Evolutionary conservation across 2,888 invertebrate genomes (phyloP).

Genomic region (Pristionchus arcanus): DNA sequence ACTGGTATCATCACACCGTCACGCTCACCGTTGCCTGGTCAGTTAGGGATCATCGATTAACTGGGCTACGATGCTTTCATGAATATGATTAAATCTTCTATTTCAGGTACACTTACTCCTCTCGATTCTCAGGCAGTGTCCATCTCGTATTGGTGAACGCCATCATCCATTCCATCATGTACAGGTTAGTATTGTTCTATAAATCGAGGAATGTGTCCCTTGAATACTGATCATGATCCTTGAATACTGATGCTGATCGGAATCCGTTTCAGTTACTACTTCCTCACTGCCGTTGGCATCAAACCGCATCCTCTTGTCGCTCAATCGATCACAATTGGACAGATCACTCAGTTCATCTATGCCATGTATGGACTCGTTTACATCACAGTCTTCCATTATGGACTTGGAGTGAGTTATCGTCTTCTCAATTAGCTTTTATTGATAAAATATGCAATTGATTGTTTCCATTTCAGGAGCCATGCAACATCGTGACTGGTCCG

Average conservation of each 20-base stretch:
- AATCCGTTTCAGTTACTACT: conserved; percentile 64
- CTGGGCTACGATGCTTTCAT: not conserved
- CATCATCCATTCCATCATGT: conserved; percentile 74
- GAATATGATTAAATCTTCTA: conserved; percentile 59
- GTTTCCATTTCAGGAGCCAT: conserved; percentile 59
- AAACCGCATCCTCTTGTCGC: conserved; percentile 67
- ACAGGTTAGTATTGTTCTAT: conserved; percentile 59
- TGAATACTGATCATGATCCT: too few relatives aligned
- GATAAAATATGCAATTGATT: not conserved
- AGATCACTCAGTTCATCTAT: conserved; percentile 69
- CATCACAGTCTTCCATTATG: conserved; percentile 64
- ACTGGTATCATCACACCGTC: conserved; percentile 65
- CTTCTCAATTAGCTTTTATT: not conserved
- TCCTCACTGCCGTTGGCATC: conserved; percentile 70
- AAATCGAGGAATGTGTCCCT: not conserved
- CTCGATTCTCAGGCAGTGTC: conserved; percentile 74
- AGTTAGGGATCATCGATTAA: not conserved
- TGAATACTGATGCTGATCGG: too few relatives aligned
- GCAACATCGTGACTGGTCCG: conserved; percentile 65
- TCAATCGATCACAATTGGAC: conserved; percentile 68
- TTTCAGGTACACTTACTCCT: conserved; percentile 68
- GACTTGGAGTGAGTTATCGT: conserved; percentile 57
- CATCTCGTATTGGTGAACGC: conserved; percentile 71
- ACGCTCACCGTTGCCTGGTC: conserved; percentile 57
- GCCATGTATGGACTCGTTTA: conserved; percentile 66